phyloP scores from a whole-genome alignment of 2,113 vertebrate genomes.

The Ailurus styani region DNA sequence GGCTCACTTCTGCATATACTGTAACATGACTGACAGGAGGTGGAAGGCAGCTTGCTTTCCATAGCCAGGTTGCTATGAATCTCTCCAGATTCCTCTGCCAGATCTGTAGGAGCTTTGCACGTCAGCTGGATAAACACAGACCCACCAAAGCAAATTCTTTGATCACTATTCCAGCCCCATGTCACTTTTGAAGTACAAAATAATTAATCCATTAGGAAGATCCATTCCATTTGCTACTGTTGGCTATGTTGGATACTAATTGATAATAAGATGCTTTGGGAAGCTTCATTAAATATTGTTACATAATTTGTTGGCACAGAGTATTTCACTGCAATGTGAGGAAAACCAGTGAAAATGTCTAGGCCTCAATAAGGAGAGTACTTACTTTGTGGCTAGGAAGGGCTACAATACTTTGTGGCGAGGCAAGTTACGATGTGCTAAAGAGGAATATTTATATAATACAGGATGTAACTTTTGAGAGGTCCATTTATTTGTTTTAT shows the following conservation, averaged over 20 bases:
- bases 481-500: slow-evolving; percentile 48
- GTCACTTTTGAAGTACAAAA: background rate
- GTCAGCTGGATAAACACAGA: background rate
- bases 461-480: slow-evolving; percentile 52
- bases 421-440: background rate
- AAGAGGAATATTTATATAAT: slow-evolving; percentile 62
- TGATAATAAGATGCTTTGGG: background rate
- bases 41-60: background rate
- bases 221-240: background rate
- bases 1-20: background rate
- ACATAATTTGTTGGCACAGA: slow-evolving; percentile 64
- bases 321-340: background rate
- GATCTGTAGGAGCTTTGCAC: background rate
- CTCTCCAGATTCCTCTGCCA: background rate
- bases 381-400: slow-evolving; percentile 36
- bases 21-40: too few species aligned
- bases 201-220: background rate
- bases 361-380: background rate
- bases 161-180: background rate
- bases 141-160: background rate
- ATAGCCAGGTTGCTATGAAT: background rate
- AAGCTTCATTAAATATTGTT: slow-evolving; percentile 46
- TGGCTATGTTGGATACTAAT: background rate
- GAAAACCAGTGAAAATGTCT: slow-evolving; percentile 57
- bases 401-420: background rate